Evolutionary conservation across 2,797 vertebrate genomes (phyloP).

Genomic region (Ctenopoma multispine): DNA sequence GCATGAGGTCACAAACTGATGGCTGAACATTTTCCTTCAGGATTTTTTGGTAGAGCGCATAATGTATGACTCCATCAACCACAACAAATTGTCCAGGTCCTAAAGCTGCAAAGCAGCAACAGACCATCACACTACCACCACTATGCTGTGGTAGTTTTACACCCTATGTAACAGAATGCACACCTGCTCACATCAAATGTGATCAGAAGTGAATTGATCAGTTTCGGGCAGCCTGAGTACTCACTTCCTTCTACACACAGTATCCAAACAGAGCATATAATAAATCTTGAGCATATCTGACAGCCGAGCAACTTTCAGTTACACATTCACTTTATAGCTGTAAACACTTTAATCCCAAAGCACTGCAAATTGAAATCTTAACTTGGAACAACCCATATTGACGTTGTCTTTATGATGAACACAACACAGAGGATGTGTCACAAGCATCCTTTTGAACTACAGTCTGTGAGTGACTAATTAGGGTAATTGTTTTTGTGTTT

Average conservation of each 20-base stretch:
- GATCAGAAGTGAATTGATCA: neutral
- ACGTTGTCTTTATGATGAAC: slow-evolving; percentile 14
- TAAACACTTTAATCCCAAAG: slow-evolving; percentile 16
- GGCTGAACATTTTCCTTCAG: too few relatives aligned
- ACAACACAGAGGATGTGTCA: slow-evolving; percentile 17
- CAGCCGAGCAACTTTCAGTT: neutral
- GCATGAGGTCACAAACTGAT: too few relatives aligned
- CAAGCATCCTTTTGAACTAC: slow-evolving; percentile 11
- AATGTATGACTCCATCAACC: too few relatives aligned
- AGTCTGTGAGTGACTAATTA: slow-evolving; percentile 23
- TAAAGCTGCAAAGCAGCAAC: too few relatives aligned
- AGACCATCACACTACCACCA: too few relatives aligned
- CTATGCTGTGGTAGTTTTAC: too few relatives aligned
- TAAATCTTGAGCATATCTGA: neutral
- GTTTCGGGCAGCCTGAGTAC: neutral
- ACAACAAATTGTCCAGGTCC: too few relatives aligned
- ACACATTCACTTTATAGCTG: neutral
- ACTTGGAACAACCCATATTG: slow-evolving; percentile 10
- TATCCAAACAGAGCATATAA: neutral
- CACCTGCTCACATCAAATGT: too few relatives aligned
- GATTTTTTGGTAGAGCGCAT: too few relatives aligned
- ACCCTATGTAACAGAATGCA: too few relatives aligned
- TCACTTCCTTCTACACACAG: neutral
- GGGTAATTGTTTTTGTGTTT: slow-evolving; percentile 22
- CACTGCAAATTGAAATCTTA: slow-evolving; percentile 4